Evolutionary conservation across 64 coral and sea anemone genomes (phyloP), one percentile per base, ranked within the genome.

Genomic region (Pachyseris speciosa): DNA sequence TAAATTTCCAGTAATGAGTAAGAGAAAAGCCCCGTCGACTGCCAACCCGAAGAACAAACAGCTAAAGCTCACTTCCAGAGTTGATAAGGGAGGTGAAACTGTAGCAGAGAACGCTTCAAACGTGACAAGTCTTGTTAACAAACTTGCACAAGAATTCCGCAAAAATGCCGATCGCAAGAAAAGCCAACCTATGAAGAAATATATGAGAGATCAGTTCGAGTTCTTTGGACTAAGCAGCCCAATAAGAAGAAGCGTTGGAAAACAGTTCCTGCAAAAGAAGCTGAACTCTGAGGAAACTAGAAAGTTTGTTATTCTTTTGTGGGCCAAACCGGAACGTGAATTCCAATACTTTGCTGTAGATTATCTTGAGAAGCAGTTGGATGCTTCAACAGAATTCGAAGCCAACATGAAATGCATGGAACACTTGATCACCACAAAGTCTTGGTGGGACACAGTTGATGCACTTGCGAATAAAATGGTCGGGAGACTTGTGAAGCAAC

Each of bases 401-500:
- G 73, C 69, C 9, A 99, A 95, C 37, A 33, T 99, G 12, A 66
- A 93, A 1, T 99, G 78, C 51, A 47, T 95, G 9, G 60, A 91
- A 65, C 38, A 83, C 55, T 44, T 99, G 24, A 49, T 99, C 22
- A 93, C 90, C 17, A 87, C 63, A 5, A 99, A 93, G 78, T 99
- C 97, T 4, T 99, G 97, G 97, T 99, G 97, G 97, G 97, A 99
- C 24, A 95, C 97, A 5, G 97, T 99, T 2, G 97, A 99, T 81
- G 20, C 28, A 0, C 47, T 95, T 2, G 94, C 97, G 0, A 74
- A 34, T 22, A 84, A 99, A 20, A 77, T 86, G 9, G 75, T 99
- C 37, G 97, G 97, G 0, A 22, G 38, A 32, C 24, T 99, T 22
- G 97, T 99, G 43, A 83, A 49, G 53, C 85, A 63, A 68, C 68